Evolutionary conservation across 2,888 invertebrate species (phyloP), one percentile per base, ranked within the genome.

Genomic region (Drosophila subsilvestris): DNA sequence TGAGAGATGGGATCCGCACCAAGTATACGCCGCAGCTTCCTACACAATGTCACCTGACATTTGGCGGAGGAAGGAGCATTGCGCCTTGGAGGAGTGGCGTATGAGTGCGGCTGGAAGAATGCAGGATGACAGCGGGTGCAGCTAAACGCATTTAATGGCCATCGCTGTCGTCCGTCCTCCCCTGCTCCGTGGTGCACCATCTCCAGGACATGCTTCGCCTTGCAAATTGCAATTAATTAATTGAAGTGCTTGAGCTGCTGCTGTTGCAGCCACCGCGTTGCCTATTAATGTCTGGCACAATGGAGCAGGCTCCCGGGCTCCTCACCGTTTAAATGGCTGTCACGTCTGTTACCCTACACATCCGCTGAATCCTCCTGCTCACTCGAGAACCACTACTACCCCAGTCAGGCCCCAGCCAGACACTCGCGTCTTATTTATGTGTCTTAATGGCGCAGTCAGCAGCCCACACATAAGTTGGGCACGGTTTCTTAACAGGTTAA

Each of bases 171-270:
- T 71, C 63, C 68, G 71, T 71, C 63, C 69, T 72, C 62, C n/a
- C 29, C 20, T 43, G 18, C 51, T 54, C n/a, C n/a, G n/a, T 22
- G 27, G 9, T 56, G 18, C 29, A 29, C 73, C 75, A 71, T 68
- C 59, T n/a, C 37, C 37, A 14, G 37, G 79, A 71, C 79, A 70
- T 70, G 79, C 73, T 69, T 71, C 66, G 73, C 68, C 83, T 71
- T 72, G 74, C 81, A 86, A 86, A 81, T 85, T 85, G 85, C 85
- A 80, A 86, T 86, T 86, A 85, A 86, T 86, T 86, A 86, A 86
- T 86, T 80, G 83, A 85, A 86, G 82, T 81, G 82, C 85, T 73
- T 76, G 76, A 75, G 79, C 79, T 65, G 20, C 51, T 20, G 58
- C 49, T 48, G 56, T 12, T 49, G 50, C 60, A 53, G 44, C 9